A percentile compares a stretch with the other conserved stretches of the same genome.
Evolutionary conservation across 1,140 invertebrate species (phyloP).

Genomic region (Cepaea nemoralis): DNA sequence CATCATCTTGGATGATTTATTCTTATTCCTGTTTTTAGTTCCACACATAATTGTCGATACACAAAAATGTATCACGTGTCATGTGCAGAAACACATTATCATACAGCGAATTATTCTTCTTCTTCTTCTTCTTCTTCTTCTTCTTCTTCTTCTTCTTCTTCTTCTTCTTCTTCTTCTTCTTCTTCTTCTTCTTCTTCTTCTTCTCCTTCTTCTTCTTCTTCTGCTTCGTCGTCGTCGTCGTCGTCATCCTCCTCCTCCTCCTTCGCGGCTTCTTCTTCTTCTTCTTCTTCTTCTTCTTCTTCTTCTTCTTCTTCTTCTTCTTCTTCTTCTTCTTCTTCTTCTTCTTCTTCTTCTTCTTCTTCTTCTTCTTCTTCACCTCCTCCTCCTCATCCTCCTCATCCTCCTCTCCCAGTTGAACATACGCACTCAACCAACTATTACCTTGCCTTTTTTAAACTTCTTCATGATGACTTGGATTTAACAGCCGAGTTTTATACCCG

Average conservation of each 20-base stretch:
- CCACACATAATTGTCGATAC: too few species aligned
- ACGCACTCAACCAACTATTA: too few species aligned
- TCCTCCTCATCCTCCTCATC: neutral
- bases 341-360: neutral
- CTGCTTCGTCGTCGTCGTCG: too few species aligned
- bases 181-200: too few species aligned
- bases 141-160: neutral
- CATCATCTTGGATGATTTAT: too few species aligned
- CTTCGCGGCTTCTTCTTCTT: neutral
- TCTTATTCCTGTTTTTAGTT: too few species aligned
- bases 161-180: neutral
- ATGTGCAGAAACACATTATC: too few species aligned
- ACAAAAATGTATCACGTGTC: too few species aligned
- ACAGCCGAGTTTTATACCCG: too few species aligned
- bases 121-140: neutral
- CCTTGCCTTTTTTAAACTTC: conserved; percentile 5
- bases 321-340: neutral
- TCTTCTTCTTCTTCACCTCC: neutral
- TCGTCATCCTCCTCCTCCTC: too few species aligned
- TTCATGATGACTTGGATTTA: neutral
- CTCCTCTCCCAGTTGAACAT: too few species aligned
- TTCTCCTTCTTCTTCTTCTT: too few species aligned
- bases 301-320: neutral
- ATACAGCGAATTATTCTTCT: neutral
- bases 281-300: neutral